These are phyloP conservation scores for Podilymbus podiceps DNA, from an alignment of 2,113 vertebrate genomes.

Conservation along the genomic window DNA sequence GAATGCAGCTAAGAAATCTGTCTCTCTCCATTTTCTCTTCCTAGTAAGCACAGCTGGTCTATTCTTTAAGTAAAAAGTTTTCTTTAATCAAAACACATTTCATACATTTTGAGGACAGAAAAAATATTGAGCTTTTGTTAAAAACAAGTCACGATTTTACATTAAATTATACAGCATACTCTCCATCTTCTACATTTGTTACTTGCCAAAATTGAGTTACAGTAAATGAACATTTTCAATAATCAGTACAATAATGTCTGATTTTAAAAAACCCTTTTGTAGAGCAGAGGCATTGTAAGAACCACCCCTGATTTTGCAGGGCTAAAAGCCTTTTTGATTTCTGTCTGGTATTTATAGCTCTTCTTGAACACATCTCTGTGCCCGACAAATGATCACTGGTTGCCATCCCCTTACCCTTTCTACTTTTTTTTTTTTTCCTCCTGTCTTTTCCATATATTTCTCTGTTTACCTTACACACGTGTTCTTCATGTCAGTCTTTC, in stretches of 20 bases:
- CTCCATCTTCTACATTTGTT: slow-evolving; percentile 26
- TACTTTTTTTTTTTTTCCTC: neutral
- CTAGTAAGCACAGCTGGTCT: slow-evolving; percentile 56
- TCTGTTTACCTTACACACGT: neutral
- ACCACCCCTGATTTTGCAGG: neutral
- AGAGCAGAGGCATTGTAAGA: neutral
- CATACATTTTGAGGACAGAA: neutral
- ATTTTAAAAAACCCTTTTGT: slow-evolving; percentile 51
- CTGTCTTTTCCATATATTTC: neutral
- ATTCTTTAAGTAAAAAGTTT: slow-evolving; percentile 45
- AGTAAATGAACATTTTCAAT: slow-evolving; percentile 51
- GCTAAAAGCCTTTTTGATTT: slow-evolving; percentile 16
- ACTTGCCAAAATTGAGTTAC: slow-evolving; percentile 61
- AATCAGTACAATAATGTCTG: slow-evolving; percentile 60
- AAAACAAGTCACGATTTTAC: slow-evolving; percentile 23
- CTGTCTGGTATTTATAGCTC: slow-evolving; percentile 43
- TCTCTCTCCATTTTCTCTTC: neutral
- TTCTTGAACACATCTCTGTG: neutral
- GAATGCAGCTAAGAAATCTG: slow-evolving; percentile 23
- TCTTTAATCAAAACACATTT: slow-evolving; percentile 48
- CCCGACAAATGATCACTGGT: neutral
- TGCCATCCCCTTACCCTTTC: neutral
- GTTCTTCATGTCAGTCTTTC: neutral
- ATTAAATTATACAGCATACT: slow-evolving; percentile 30
- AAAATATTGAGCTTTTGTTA: slow-evolving; percentile 27